Percentiles rank a stretch among this genome's conserved stretches.
These are phyloP conservation scores for Pterocles orientalis DNA, from an alignment of 2,113 vertebrate species.

Conservation along the genomic window DNA sequence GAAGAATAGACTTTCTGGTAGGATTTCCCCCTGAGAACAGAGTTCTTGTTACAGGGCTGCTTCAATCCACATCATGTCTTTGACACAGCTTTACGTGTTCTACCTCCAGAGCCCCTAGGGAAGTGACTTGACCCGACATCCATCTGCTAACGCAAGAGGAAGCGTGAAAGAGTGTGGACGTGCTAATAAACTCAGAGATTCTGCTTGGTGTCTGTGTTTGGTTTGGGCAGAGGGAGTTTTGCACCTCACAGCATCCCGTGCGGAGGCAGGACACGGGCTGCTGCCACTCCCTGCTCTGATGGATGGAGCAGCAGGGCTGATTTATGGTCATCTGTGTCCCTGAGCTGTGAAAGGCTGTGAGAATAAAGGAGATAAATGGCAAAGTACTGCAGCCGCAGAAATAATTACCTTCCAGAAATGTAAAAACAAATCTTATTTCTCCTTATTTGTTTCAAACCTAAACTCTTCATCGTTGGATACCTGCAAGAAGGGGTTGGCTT, in stretches of 20 bases:
- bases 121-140: not conserved
- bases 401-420: not conserved
- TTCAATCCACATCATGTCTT: not conserved
- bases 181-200: not conserved
- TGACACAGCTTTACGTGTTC: not conserved
- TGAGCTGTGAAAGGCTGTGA: not conserved
- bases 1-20: not conserved
- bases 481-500: not conserved
- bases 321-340: not conserved
- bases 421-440: not conserved
- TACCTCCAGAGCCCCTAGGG: not conserved
- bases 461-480: not conserved
- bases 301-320: not conserved
- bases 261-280: not conserved
- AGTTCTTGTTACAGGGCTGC: not conserved
- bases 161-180: not conserved
- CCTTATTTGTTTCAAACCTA: not conserved
- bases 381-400: not conserved
- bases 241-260: accelerated
- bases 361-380: not conserved
- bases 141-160: not conserved
- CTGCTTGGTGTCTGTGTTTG: not conserved
- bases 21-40: not conserved
- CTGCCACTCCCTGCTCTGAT: not conserved
- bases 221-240: not conserved